A percentile compares a stretch with the other conserved stretches of the same genome.
phyloP scores from a whole-genome alignment of 1,140 invertebrate species.

The Sesamia nonagrioides region DNA sequence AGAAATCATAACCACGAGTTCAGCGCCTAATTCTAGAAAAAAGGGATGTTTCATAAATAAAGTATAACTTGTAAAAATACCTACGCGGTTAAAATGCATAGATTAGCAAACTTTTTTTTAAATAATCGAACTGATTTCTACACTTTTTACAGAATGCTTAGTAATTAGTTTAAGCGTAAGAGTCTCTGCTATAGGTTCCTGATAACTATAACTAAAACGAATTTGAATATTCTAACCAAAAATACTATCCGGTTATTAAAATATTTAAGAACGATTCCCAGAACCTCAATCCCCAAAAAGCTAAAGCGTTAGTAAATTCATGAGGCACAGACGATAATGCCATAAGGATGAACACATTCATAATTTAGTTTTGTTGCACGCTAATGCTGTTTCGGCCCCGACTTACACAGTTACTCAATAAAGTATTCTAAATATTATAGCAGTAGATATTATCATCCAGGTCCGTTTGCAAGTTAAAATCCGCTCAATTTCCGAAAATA shows the following conservation, averaged over 20 bases:
- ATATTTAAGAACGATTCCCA: slow-evolving; percentile 16
- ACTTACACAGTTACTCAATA: slow-evolving; percentile 21
- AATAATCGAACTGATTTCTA: too few species aligned
- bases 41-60: too few species aligned
- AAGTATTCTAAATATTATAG: slow-evolving; percentile 22
- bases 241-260: slow-evolving; percentile 7
- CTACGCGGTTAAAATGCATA: too few species aligned
- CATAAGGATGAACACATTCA: slow-evolving; percentile 38
- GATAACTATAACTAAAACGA: background rate
- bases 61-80: too few species aligned
- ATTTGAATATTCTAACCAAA: background rate
- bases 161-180: too few species aligned
- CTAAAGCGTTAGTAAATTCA: slow-evolving; percentile 32
- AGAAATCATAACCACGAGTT: too few species aligned
- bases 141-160: too few species aligned
- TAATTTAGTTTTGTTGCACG: slow-evolving; percentile 23
- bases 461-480: background rate
- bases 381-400: slow-evolving; percentile 20
- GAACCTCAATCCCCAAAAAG: slow-evolving; percentile 41
- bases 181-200: too few species aligned
- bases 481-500: too few species aligned
- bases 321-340: slow-evolving; percentile 28
- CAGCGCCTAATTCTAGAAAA: too few species aligned
- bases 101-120: too few species aligned
- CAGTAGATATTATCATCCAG: background rate